A percentile compares a stretch with the other conserved stretches of the same genome.
These are phyloP conservation scores for Nephila pilipes DNA, from an alignment of 1,140 invertebrate genomes.

Conservation along the genomic window DNA sequence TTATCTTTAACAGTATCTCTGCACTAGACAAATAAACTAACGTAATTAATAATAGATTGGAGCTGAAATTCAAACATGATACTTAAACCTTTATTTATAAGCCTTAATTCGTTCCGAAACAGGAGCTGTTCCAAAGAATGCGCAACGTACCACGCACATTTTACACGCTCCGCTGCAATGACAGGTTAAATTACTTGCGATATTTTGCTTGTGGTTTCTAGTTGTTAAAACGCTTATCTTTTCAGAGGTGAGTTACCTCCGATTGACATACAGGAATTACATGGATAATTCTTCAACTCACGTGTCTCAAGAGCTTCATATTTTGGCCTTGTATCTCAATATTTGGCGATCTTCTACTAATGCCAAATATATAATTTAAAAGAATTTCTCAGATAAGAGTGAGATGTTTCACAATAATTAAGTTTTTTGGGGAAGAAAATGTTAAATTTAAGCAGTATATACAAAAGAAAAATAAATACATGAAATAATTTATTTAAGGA, in stretches of 20 bases:
- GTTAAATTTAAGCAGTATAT: no score
- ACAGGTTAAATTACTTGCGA: constrained; percentile 58
- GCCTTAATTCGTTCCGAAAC: constrained; percentile 8
- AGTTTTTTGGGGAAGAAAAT: no score
- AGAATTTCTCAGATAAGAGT: no score
- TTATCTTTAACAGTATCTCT: background rate
- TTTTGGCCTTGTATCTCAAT: background rate
- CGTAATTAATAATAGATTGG: background rate
- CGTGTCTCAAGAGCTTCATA: background rate
- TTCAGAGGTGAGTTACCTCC: constrained; percentile 23
- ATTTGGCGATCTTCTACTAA: background rate
- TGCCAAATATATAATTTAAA: background rate
- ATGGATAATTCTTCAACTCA: background rate
- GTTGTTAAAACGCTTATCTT: constrained; percentile 38
- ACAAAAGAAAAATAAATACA: no score
- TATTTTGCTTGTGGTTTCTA: constrained; percentile 8
- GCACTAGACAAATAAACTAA: background rate
- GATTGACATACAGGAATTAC: background rate
- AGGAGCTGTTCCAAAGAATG: background rate
- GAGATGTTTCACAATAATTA: no score
- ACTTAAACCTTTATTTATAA: constrained; percentile 5
- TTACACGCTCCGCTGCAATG: constrained; percentile 29
- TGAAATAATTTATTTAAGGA: no score
- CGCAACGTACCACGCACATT: constrained; percentile 12
- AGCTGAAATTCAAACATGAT: background rate